Evolutionary conservation across 2,797 vertebrate genomes (phyloP).

Genomic region (Protosalanx chinensis): DNA sequence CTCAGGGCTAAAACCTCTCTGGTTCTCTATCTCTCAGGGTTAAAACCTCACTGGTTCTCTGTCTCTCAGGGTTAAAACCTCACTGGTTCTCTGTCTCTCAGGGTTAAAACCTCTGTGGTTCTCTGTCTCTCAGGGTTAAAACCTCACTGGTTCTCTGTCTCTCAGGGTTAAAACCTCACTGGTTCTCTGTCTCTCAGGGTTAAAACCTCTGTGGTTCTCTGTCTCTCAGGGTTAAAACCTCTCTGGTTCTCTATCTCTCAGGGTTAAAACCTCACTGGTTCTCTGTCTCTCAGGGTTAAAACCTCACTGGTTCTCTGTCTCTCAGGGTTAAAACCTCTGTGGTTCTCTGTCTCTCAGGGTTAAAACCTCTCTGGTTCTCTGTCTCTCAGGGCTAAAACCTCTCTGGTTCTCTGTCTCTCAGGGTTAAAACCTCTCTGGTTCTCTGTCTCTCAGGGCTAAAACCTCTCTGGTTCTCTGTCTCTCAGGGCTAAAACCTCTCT

Average conservation of each 20-base stretch:
- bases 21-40: conserved; percentile 64
- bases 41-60: conserved; percentile 55
- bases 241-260: conserved; percentile 48
- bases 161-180: conserved; percentile 74
- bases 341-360: conserved; percentile 64
- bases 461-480: too few species aligned
- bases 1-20: conserved; percentile 74
- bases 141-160: conserved; percentile 1
- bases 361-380: conserved; percentile 56
- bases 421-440: conserved; percentile 68
- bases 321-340: conserved; percentile 74
- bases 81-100: conserved; percentile 48
- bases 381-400: conserved; percentile 75
- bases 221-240: conserved; percentile 75
- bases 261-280: conserved; percentile 67
- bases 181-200: conserved; percentile 64
- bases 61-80: conserved; percentile 75
- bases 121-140: conserved; percentile 75
- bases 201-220: conserved; percentile 56
- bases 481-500: too few species aligned
- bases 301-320: conserved; percentile 1
- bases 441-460: too few species aligned
- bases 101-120: conserved; percentile 68
- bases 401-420: conserved; percentile 48
- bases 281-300: too few species aligned